Conservation (phyloP, 2,113 vertebrate species). For the Donacobius atricapilla region DNA sequence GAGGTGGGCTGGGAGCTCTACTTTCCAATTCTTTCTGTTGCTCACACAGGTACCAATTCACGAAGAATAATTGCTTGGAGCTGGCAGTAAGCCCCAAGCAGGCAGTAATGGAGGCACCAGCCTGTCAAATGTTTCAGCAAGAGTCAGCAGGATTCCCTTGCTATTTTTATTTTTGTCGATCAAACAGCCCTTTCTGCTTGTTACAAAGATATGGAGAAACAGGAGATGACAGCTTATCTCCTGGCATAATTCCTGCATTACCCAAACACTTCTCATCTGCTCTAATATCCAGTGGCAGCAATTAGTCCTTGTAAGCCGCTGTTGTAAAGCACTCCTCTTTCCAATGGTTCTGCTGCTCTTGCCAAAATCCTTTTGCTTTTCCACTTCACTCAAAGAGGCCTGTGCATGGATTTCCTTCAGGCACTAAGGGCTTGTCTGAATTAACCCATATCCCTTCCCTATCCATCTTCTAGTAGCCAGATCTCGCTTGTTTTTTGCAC, state of each 20-base stretch:
- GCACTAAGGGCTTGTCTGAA: not conserved
- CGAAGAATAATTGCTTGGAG: not conserved
- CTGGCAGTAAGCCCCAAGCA: not conserved
- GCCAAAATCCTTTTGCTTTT: not conserved
- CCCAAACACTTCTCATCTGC: not conserved
- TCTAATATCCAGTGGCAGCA: not conserved
- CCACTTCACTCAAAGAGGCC: not conserved
- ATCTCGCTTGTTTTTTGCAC: not conserved
- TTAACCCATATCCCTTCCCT: not conserved
- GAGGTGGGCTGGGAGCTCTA: not conserved
- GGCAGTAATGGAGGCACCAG: not conserved
- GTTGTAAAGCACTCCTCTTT: not conserved
- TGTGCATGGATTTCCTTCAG: not conserved
- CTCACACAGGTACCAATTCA: not conserved
- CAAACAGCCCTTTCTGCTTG: not conserved
- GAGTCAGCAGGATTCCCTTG: not conserved
- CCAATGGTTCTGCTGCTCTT: not conserved
- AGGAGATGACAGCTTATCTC: not conserved
- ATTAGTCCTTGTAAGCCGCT: constrained; percentile 6
- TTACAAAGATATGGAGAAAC: not conserved
- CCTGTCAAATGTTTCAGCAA: not conserved
- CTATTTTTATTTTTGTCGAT: not conserved
- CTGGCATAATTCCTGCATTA: not conserved
- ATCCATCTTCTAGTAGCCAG: not conserved
- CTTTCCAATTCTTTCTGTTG: not conserved